phyloP scores from a whole-genome alignment of 2,113 vertebrate genomes.

The Oncorhynchus keta region DNA sequence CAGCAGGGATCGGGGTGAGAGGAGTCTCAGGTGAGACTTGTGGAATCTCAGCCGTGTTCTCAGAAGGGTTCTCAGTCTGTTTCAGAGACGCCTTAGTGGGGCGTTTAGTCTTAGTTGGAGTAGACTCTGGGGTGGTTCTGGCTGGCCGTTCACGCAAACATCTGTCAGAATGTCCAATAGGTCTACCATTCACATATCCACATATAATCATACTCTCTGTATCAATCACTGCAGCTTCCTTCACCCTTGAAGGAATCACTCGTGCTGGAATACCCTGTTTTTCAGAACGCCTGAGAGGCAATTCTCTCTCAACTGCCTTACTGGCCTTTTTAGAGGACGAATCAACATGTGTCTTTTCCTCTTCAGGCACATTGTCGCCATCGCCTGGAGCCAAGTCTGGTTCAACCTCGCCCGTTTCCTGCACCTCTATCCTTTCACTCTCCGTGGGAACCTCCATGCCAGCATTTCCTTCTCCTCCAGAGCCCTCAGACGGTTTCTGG shows the following conservation, averaged over 20 bases:
- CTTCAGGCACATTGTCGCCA: slow-evolving; percentile 1
- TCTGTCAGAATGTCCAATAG: slow-evolving; percentile 80
- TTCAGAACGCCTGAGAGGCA: slow-evolving; percentile 43
- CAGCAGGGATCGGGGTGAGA: too few relatives aligned
- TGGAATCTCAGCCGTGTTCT: slow-evolving; percentile 9
- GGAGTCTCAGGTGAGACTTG: too few relatives aligned
- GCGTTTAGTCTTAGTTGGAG: slow-evolving; percentile 6
- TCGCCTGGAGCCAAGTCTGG: slow-evolving; percentile 4
- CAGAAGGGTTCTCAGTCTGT: slow-evolving; percentile 29
- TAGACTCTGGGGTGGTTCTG: slow-evolving; percentile 30
- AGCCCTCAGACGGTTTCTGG: slow-evolving; percentile 8
- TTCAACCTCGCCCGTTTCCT: slow-evolving; percentile 23
- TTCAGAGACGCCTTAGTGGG: too few relatives aligned
- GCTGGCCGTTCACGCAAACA: slow-evolving; percentile 82
- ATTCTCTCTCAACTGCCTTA: slow-evolving; percentile 49
- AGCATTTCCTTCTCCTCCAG: not conserved
- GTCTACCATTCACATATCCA: slow-evolving; percentile 69
- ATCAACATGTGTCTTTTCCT: slow-evolving; percentile 24
- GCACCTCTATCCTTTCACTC: slow-evolving; percentile 13
- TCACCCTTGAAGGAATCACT: slow-evolving; percentile 18
- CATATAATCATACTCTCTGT: slow-evolving; percentile 64
- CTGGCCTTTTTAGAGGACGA: slow-evolving; percentile 25
- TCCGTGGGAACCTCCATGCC: slow-evolving; percentile 10
- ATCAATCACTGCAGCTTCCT: slow-evolving; percentile 40
- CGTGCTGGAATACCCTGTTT: slow-evolving; percentile 35